Evolutionary conservation across 2,797 vertebrate genomes (phyloP).

Genomic region (Onychomys arenicola): DNA sequence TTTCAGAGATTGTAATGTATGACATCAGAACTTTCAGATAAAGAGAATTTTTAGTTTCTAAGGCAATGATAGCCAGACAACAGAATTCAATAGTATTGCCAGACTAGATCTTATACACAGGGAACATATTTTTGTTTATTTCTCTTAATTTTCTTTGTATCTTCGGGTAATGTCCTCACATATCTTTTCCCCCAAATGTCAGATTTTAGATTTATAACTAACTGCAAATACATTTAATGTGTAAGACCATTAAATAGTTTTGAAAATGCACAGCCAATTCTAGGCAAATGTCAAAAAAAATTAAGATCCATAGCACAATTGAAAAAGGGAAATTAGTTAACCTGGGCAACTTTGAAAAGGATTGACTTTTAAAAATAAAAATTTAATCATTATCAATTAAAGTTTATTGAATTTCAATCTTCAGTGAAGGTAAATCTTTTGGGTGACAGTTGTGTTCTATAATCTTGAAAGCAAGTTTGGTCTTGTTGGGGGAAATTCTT

Average conservation of each 20-base stretch:
- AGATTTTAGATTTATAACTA: conserved; percentile 28
- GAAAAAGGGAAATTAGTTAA: conserved; percentile 10
- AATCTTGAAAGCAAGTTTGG: neutral
- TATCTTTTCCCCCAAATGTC: neutral
- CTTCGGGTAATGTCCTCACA: neutral
- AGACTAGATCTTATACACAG: no score
- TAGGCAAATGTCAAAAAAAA: neutral
- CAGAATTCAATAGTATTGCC: neutral
- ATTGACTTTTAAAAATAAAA: conserved; percentile 8
- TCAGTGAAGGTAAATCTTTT: conserved; percentile 36
- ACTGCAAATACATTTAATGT: neutral
- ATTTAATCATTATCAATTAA: neutral
- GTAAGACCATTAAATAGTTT: conserved; percentile 9
- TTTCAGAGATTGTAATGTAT: neutral
- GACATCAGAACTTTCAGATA: neutral
- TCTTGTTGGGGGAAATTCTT: neutral
- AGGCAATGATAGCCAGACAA: neutral
- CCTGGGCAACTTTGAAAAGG: neutral
- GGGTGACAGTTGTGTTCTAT: neutral
- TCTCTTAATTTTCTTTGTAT: neutral
- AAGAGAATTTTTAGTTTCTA: neutral
- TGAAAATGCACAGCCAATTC: neutral
- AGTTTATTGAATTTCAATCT: neutral
- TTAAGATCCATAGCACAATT: neutral
- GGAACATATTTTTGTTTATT: neutral